These are phyloP conservation scores for Amphiprion clarkii DNA, from an alignment of 2,797 vertebrate species.

Conservation along the genomic window DNA sequence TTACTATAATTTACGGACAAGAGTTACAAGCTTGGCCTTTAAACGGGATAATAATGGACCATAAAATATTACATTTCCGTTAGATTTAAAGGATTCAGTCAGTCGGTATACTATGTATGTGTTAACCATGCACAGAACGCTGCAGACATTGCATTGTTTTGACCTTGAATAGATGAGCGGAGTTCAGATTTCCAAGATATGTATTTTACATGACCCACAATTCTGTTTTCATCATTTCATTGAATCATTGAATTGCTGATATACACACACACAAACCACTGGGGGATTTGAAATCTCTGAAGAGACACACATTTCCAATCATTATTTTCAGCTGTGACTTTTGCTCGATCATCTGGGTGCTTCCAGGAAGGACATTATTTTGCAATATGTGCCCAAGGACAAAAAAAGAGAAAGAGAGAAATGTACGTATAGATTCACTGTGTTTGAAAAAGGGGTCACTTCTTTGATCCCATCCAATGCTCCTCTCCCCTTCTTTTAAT, in stretches of 20 bases:
- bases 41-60: neutral
- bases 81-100: conserved; percentile 9
- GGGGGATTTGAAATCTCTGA: conserved; percentile 5
- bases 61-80: conserved; percentile 1
- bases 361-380: conserved; percentile 19
- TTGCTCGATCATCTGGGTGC: conserved; percentile 21
- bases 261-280: neutral
- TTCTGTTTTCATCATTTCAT: conserved; percentile 24
- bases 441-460: neutral
- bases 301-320: conserved; percentile 15
- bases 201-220: neutral
- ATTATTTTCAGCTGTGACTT: conserved; percentile 38
- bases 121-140: neutral
- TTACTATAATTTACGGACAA: neutral
- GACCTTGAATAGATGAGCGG: conserved; percentile 26
- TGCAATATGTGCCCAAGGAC: neutral
- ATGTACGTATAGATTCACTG: neutral
- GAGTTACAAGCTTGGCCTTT: neutral
- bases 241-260: conserved; percentile 18
- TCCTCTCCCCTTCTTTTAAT: neutral
- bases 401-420: neutral
- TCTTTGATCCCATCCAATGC: conserved; percentile 17
- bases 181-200: conserved; percentile 24
- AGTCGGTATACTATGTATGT: neutral
- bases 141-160: conserved; percentile 1